These are phyloP conservation scores for Tetranychus piercei DNA, from an alignment of 2,888 invertebrate species.

Conservation along the genomic window DNA sequence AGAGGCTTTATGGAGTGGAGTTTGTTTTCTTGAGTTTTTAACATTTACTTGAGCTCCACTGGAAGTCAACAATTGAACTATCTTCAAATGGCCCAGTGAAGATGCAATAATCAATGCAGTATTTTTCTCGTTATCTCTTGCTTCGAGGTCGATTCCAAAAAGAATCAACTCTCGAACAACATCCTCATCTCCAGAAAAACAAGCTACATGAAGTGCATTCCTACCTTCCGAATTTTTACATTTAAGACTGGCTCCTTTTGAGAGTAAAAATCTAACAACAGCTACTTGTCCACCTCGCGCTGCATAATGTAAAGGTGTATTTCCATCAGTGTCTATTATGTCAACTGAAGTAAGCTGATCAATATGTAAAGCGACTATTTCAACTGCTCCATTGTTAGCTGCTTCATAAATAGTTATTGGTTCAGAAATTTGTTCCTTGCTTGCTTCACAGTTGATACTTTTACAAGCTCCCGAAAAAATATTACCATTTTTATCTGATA, in stretches of 20 bases:
- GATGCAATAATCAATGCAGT: slow-evolving; percentile 72
- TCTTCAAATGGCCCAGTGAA: slow-evolving; percentile 79
- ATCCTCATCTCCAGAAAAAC: background rate
- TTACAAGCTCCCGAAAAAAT: background rate
- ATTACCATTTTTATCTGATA: background rate
- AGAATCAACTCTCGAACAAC: background rate
- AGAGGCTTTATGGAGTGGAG: background rate
- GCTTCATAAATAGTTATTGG: background rate
- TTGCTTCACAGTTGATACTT: background rate
- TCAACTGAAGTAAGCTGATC: background rate
- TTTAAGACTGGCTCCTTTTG: slow-evolving; percentile 96
- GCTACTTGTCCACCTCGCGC: slow-evolving; percentile 93
- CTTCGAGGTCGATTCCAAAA: background rate
- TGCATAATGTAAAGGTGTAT: slow-evolving; percentile 90
- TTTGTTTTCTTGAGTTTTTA: background rate
- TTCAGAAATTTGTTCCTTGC: background rate
- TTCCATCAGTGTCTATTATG: slow-evolving; percentile 43
- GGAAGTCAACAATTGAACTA: slow-evolving; percentile 80
- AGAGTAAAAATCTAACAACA: slow-evolving; percentile 91
- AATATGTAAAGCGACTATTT: background rate
- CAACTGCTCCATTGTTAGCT: background rate
- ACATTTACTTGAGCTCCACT: slow-evolving; percentile 50
- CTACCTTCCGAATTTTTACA: slow-evolving; percentile 59
- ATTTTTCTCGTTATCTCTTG: background rate
- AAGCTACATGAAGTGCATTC: slow-evolving; percentile 2